phyloP scores from a whole-genome alignment of 2,797 vertebrate genomes.

The Bovichtus diacanthus region DNA sequence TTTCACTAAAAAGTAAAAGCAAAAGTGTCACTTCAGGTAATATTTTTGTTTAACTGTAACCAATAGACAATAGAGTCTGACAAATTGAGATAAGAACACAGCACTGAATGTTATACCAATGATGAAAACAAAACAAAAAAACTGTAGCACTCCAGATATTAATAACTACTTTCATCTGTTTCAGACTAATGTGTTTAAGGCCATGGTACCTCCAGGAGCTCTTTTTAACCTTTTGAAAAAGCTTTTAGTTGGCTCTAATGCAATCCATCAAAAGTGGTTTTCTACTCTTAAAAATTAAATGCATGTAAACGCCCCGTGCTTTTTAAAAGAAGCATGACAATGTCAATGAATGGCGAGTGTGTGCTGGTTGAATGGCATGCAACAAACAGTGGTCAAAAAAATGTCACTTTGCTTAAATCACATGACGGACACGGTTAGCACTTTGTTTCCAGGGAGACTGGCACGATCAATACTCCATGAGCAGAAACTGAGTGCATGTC shows the following conservation, averaged over 20 bases:
- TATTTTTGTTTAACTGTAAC: background rate
- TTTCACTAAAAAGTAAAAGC: background rate
- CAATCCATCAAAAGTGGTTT: slow-evolving; percentile 37
- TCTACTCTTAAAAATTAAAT: slow-evolving; percentile 28
- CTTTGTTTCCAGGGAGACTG: slow-evolving; percentile 47
- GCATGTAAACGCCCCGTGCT: background rate
- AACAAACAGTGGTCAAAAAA: background rate
- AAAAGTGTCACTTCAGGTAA: background rate
- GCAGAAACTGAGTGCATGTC: slow-evolving; percentile 8
- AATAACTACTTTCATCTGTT: slow-evolving; percentile 20
- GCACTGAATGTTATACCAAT: background rate
- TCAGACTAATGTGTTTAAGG: slow-evolving; percentile 36
- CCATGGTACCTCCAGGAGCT: slow-evolving; percentile 16
- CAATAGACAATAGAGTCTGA: background rate
- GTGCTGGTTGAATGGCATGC: slow-evolving; percentile 11
- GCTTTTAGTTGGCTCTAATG: slow-evolving; percentile 19
- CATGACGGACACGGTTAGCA: slow-evolving; percentile 13
- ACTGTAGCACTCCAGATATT: background rate
- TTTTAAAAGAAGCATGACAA: slow-evolving; percentile 12
- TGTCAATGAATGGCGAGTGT: slow-evolving; percentile 3
- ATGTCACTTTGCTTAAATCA: background rate
- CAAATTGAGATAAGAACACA: background rate
- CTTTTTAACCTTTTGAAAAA: slow-evolving; percentile 38
- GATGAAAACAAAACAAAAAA: background rate
- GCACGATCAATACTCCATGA: slow-evolving; percentile 32